Evolutionary conservation across 1,140 invertebrate species (phyloP).

Genomic region (Atta texana): DNA sequence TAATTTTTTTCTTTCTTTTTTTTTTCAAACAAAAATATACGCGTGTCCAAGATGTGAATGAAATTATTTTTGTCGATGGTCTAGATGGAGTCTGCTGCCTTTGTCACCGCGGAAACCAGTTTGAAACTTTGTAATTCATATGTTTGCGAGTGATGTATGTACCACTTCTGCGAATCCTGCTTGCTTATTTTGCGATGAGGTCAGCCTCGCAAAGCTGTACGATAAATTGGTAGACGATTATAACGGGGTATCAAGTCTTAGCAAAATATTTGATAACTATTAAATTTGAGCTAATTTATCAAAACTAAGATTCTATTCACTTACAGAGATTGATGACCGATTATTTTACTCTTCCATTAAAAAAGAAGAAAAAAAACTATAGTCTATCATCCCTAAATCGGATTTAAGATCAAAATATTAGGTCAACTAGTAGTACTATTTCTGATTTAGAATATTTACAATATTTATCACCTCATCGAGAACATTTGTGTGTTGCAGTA

Average conservation of each 20-base stretch:
- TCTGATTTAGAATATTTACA: not conserved
- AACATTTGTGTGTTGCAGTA: not conserved
- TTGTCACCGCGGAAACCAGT: constrained; percentile 50
- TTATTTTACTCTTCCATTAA: not conserved
- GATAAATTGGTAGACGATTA: constrained; percentile 16
- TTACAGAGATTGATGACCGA: not conserved
- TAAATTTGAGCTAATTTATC: not conserved
- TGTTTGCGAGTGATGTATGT: constrained; percentile 46
- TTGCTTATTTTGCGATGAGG: constrained; percentile 40
- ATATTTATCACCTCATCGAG: too few relatives aligned
- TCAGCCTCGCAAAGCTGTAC: constrained; percentile 8
- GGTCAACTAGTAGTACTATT: not conserved
- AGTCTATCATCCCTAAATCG: not conserved
- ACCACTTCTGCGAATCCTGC: constrained; percentile 41
- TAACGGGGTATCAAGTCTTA: not conserved
- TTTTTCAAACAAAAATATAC: not conserved
- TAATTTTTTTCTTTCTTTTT: not conserved
- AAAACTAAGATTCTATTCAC: not conserved
- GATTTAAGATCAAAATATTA: not conserved
- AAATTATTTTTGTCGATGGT: constrained; percentile 20
- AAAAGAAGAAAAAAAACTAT: too few relatives aligned
- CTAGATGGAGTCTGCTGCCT: constrained; percentile 20
- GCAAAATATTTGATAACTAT: not conserved
- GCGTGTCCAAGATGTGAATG: constrained; percentile 16
- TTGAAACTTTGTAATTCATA: constrained; percentile 48